These are phyloP conservation scores for Zaprionus capensis DNA, from an alignment of 1,140 invertebrate genomes.

Conservation along the genomic window DNA sequence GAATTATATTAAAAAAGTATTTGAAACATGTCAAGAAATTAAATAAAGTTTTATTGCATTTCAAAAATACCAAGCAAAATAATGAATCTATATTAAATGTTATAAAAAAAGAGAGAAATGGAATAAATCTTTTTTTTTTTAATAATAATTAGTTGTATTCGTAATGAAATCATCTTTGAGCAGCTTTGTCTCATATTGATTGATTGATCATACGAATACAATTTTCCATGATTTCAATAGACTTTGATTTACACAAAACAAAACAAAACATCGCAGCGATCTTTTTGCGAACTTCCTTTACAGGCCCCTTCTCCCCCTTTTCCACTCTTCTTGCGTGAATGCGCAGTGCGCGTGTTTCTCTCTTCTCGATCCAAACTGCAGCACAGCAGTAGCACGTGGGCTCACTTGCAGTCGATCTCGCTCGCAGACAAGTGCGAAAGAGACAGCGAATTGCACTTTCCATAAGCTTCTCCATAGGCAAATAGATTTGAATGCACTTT, in stretches of 20 bases:
- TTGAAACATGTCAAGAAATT: not conserved
- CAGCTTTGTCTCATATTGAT: constrained; percentile 16
- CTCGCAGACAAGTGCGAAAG: constrained; percentile 27
- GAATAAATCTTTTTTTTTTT: not conserved
- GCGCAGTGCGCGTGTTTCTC: constrained; percentile 44
- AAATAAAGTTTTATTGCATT: not conserved
- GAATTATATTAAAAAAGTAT: not conserved
- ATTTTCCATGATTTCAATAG: constrained; percentile 3
- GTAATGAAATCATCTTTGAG: not conserved
- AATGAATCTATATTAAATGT: not conserved
- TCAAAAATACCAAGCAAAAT: not conserved
- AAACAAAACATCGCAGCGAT: not conserved
- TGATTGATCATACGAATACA: constrained; percentile 27
- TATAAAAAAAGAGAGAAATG: not conserved
- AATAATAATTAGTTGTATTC: not conserved
- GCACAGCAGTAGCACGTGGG: not conserved
- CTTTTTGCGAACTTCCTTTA: not conserved
- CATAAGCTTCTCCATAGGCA: constrained; percentile 54
- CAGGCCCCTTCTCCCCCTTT: not conserved
- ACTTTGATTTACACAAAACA: constrained; percentile 25
- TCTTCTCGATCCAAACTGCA: constrained; percentile 12
- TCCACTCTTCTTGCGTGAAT: not conserved
- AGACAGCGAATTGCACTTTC: constrained; percentile 60
- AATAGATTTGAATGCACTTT: constrained; percentile 65
- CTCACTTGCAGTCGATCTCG: not conserved